Evolutionary conservation across 2,113 vertebrate species (phyloP).

Genomic region (Leucoraja erinaceus): DNA sequence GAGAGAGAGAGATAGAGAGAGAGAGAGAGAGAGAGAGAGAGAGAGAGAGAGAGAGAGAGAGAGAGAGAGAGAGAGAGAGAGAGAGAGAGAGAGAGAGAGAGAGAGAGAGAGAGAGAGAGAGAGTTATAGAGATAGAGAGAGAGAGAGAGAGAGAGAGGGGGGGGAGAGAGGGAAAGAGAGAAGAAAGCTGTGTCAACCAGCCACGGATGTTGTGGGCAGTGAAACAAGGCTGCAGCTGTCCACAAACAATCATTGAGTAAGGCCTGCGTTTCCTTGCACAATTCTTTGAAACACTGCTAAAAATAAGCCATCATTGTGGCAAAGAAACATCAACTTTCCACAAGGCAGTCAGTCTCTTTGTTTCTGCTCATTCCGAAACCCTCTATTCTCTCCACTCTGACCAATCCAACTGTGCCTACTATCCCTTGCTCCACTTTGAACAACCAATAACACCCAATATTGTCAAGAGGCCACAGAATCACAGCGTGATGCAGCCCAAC

Average conservation of each 20-base stretch:
- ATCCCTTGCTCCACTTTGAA: neutral
- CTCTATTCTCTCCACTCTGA: neutral
- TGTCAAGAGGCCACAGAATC: neutral
- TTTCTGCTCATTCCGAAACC: neutral
- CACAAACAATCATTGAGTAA: slow-evolving; percentile 10
- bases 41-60: too few relatives aligned
- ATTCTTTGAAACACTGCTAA: slow-evolving; percentile 21
- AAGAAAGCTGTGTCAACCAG: neutral
- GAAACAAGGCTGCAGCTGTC: slow-evolving; percentile 13
- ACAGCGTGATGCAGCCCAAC: too few relatives aligned
- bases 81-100: too few relatives aligned
- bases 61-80: too few relatives aligned
- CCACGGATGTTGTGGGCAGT: slow-evolving; percentile 8
- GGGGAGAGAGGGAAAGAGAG: too few relatives aligned
- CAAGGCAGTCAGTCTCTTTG: neutral
- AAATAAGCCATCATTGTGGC: neutral
- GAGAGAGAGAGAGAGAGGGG: too few relatives aligned
- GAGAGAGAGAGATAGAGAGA: too few relatives aligned
- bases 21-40: too few relatives aligned
- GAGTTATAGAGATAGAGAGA: too few relatives aligned
- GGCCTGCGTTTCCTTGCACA: slow-evolving; percentile 20
- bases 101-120: too few relatives aligned
- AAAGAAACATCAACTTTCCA: slow-evolving; percentile 13
- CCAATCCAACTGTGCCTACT: neutral
- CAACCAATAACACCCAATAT: neutral